These are phyloP conservation scores for Leptogaster cylindrica DNA, from an alignment of 2,888 invertebrate genomes.

Conservation along the genomic window DNA sequence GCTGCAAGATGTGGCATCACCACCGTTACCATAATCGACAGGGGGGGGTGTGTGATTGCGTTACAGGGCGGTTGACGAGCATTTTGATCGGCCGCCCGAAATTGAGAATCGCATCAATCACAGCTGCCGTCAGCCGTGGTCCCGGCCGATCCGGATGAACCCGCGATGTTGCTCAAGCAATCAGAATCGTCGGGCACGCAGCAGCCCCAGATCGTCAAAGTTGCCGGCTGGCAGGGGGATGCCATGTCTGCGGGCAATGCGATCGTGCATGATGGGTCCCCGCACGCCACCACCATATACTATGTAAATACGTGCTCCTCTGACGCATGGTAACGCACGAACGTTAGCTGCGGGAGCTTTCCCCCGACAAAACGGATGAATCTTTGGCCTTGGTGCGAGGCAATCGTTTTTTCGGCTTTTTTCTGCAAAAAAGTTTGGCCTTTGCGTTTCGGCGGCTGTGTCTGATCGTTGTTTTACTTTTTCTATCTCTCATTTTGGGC, in stretches of 20 bases:
- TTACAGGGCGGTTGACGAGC: slow-evolving; percentile 17
- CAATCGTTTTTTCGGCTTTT: slow-evolving; percentile 2
- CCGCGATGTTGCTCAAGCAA: too few species aligned
- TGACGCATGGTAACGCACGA: slow-evolving; percentile 40
- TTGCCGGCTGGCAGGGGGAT: not conserved
- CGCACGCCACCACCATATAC: too few species aligned
- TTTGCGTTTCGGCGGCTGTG: too few species aligned
- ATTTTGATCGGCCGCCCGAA: slow-evolving; percentile 12
- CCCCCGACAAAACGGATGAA: slow-evolving; percentile 13
- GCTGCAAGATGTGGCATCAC: too few species aligned
- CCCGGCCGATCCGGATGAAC: too few species aligned
- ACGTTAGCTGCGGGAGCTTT: not conserved
- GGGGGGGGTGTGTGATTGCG: too few species aligned
- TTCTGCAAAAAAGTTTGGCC: slow-evolving; percentile 30
- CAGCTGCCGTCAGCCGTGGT: not conserved
- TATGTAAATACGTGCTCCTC: slow-evolving; percentile 6
- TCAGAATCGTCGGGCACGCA: too few species aligned
- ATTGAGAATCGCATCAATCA: slow-evolving; percentile 33
- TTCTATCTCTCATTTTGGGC: slow-evolving; percentile 22
- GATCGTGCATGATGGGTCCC: too few species aligned
- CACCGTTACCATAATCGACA: too few species aligned
- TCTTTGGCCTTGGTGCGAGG: slow-evolving; percentile 32
- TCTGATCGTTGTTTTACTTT: too few species aligned
- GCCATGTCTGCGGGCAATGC: not conserved
- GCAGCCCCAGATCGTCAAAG: too few species aligned